phyloP scores from a whole-genome alignment of 1,140 invertebrate species.

The Meloidogyne floridensis region DNA sequence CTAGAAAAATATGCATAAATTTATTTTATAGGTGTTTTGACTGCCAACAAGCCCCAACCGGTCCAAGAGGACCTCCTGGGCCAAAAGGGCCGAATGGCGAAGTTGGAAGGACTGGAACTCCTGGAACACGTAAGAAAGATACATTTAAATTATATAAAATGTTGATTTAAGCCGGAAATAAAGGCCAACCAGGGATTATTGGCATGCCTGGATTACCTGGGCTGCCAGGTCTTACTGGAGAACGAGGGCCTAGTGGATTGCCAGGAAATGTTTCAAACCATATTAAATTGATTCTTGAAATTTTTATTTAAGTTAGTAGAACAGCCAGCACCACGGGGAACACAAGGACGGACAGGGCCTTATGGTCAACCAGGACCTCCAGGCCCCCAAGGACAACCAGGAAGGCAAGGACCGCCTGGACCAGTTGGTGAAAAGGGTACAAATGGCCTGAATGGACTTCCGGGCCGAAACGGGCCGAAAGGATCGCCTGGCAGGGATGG shows the following conservation, averaged over 20 bases:
- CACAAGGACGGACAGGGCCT: not conserved
- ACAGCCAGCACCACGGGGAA: not conserved
- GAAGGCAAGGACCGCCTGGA: constrained; percentile 17
- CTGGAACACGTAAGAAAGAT: constrained; percentile 25
- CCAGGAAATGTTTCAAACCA: constrained; percentile 13
- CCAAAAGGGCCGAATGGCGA: constrained; percentile 25
- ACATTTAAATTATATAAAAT: not conserved
- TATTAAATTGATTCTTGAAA: not conserved
- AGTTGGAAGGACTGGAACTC: constrained; percentile 21
- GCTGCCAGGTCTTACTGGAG: constrained; percentile 5
- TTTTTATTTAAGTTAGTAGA: not conserved
- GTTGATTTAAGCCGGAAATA: constrained; percentile 22
- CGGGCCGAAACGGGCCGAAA: constrained; percentile 17
- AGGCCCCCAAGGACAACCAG: not conserved
- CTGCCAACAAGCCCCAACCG: constrained; percentile 17
- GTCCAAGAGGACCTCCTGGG: constrained; percentile 25
- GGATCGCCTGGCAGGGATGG: constrained; percentile 23
- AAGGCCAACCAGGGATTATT: constrained; percentile 10
- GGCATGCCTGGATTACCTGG: constrained; percentile 15
- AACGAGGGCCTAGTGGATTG: not conserved
- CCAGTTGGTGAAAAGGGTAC: not conserved
- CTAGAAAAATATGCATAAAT: not conserved
- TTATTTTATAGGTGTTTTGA: constrained; percentile 26
- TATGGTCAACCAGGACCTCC: constrained; percentile 13
- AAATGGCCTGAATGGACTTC: constrained; percentile 3